Evolutionary conservation across 2,888 invertebrate species (phyloP).

Genomic region (Osmoderma eremita): DNA sequence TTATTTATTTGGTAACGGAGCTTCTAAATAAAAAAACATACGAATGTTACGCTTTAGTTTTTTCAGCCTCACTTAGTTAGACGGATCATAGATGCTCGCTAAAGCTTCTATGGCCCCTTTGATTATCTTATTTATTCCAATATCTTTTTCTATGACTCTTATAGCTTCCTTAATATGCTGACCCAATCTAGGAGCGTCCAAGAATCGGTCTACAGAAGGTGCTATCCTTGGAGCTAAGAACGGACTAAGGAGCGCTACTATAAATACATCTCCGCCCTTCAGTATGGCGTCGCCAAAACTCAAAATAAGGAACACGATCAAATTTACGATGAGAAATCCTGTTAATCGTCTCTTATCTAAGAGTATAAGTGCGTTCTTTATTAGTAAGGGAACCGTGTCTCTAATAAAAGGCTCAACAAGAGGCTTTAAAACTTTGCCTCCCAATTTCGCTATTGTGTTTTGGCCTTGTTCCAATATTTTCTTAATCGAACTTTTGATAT

Average conservation of each 20-base stretch:
- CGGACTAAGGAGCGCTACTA: background rate
- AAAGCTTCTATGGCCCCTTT: background rate
- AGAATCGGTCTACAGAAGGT: background rate
- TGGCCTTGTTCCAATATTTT: too few relatives aligned
- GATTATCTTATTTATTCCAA: background rate
- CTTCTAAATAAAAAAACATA: conserved; percentile 1
- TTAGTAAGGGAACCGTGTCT: background rate
- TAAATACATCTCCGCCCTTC: background rate
- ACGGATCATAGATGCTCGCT: too few relatives aligned
- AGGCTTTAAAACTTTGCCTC: background rate
- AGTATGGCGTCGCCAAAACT: background rate
- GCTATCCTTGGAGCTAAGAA: background rate
- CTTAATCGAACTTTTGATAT: too few relatives aligned
- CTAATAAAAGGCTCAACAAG: background rate
- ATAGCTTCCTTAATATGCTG: background rate
- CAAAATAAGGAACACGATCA: background rate
- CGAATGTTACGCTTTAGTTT: too few relatives aligned
- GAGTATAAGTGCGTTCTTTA: background rate
- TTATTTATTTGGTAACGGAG: background rate
- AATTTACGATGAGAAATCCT: background rate
- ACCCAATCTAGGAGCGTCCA: background rate
- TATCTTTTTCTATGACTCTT: background rate
- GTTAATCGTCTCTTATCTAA: background rate
- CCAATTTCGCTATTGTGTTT: too few relatives aligned
- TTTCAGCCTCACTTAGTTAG: too few relatives aligned